Base-by-base conservation (phyloP, 2,113 vertebrate genomes). In the Labeo rohita region DNA sequence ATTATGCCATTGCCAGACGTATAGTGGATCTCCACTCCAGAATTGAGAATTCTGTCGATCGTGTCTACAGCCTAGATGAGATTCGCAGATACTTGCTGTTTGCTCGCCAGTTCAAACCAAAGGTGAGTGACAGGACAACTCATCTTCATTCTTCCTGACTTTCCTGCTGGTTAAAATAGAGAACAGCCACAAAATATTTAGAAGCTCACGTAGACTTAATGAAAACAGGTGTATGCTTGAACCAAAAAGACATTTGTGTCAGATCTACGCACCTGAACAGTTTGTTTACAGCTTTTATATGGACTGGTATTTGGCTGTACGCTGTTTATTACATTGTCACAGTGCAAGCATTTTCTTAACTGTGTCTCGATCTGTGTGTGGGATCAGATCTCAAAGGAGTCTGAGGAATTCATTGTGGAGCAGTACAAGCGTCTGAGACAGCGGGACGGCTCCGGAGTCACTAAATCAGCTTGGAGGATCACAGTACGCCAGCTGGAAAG, bases 381-480 rank as follows among this genome's bases (percentile, higher is more conserved):
- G n/a, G 12, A 16, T 76, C 21, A 99, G 98, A 99, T 99, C 88
- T 99, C 98, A 75, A 97, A 96, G 84, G 98, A 99, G 80, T 99
- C 98, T 0, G 97, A 99, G 73, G 97, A 99, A 91, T 99, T 99
- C 87, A 98, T 99, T n/a, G 97, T 99, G 8, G 98, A 99, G 91
- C 98, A 99, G 89, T 99, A 99, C 92, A 99, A 98, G 85, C 96
- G 97, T 0, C 95, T 99, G 11, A 96, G 98, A 13, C 98, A 99
- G 94, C 95, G 98, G 0, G 98, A 99, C 21, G 91, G 95, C 87
- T 96, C 97, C 0, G 98, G 98, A 0, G 94, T 98, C 10, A 93
- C 95, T 78, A 99, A 97, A 89, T 99, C 98, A 0, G 96, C 98
- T 0, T 99, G 98, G 98, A 96, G 98, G 79, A 99, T 99, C 87